phyloP scores from a whole-genome alignment of 1,140 invertebrate species.

The Ceratina calcarata region DNA sequence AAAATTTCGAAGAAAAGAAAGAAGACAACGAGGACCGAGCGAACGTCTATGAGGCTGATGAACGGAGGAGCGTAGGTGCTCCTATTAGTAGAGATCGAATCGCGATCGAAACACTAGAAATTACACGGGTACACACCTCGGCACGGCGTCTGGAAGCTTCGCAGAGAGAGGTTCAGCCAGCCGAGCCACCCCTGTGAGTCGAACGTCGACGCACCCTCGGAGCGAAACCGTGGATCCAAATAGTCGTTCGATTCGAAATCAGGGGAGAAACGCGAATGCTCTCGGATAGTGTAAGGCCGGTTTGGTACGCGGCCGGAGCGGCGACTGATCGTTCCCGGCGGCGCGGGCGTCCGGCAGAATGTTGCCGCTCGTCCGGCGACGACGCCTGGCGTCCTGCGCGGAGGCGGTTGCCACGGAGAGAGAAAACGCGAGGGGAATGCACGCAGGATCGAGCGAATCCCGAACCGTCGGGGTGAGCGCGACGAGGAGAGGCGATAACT shows the following conservation, averaged over 20 bases:
- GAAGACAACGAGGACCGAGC: too few relatives aligned
- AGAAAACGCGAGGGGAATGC: conserved; percentile 34
- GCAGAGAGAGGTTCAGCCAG: neutral
- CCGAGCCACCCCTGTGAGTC: neutral
- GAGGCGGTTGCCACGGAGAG: conserved; percentile 43
- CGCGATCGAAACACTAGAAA: too few relatives aligned
- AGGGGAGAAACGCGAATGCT: too few relatives aligned
- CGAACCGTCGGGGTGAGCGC: neutral
- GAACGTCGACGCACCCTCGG: neutral
- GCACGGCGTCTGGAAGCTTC: too few relatives aligned
- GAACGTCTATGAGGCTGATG: too few relatives aligned
- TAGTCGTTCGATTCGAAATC: too few relatives aligned
- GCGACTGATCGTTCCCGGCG: conserved; percentile 55
- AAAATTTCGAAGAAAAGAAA: too few relatives aligned
- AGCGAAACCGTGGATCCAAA: neutral
- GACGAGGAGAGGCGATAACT: neutral
- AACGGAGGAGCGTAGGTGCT: too few relatives aligned
- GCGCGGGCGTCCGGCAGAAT: conserved; percentile 42
- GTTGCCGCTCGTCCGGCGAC: conserved; percentile 50
- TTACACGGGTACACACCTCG: neutral
- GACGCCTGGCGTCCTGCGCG: conserved; percentile 28
- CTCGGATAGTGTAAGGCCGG: neutral
- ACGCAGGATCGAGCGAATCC: conserved; percentile 32
- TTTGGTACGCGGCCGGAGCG: conserved; percentile 46
- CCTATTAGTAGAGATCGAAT: too few relatives aligned